phyloP scores from a whole-genome alignment of 2,888 invertebrate genomes.

The Teleogryllus oceanicus region DNA sequence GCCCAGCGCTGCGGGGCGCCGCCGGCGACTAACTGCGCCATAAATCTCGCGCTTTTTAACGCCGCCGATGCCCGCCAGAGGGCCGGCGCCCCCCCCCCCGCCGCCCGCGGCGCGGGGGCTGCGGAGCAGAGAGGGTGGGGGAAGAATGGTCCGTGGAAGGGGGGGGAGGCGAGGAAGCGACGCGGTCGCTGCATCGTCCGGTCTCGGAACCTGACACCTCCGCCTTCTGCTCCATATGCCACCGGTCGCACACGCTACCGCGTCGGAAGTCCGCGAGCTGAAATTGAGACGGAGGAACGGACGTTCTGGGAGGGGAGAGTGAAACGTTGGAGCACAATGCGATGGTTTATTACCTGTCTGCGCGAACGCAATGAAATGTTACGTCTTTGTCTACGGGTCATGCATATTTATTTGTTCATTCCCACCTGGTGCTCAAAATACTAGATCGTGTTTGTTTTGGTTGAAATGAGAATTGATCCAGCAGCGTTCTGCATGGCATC shows the following conservation, averaged over 20 bases:
- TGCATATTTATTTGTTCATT: too few species aligned
- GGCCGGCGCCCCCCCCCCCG: not conserved
- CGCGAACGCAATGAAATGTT: too few species aligned
- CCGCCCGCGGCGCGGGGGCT: not conserved
- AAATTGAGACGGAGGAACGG: too few species aligned
- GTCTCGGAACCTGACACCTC: constrained; percentile 43
- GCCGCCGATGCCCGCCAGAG: not conserved
- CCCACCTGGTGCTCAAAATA: too few species aligned
- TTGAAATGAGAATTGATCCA: too few species aligned
- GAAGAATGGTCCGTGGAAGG: not conserved
- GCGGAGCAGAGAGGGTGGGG: not conserved
- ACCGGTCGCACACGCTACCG: constrained; percentile 39
- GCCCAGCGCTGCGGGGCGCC: not conserved
- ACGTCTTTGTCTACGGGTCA: too few species aligned
- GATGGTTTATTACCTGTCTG: too few species aligned
- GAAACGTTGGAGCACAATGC: too few species aligned
- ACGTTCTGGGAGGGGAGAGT: too few species aligned
- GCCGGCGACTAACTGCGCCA: not conserved
- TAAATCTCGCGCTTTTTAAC: constrained; percentile 7
- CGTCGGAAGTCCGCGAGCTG: too few species aligned
- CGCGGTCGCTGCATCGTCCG: not conserved
- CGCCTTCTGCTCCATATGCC: constrained; percentile 48
- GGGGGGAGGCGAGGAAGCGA: constrained; percentile 36
- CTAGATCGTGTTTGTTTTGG: too few species aligned
- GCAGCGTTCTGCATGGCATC: too few species aligned